phyloP scores from a whole-genome alignment of 2,888 invertebrate genomes.

The Antitype chi region DNA sequence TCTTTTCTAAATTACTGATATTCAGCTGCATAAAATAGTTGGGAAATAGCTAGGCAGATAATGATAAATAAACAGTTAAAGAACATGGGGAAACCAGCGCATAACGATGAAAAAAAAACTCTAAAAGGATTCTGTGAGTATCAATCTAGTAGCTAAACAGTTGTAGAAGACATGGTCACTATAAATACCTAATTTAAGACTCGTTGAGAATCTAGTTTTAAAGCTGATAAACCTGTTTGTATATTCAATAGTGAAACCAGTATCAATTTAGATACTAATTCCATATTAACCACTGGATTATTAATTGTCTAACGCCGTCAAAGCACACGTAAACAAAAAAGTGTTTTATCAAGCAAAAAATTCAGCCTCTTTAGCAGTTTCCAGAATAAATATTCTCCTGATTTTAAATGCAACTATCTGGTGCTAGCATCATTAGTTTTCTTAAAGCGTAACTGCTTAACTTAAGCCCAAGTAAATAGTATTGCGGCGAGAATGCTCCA shows the following conservation, averaged over 20 bases:
- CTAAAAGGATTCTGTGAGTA: background rate
- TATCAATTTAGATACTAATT: constrained; percentile 10
- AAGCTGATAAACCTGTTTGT: constrained; percentile 30
- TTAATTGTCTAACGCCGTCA: background rate
- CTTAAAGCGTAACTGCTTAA: constrained; percentile 74
- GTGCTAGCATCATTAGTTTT: constrained; percentile 70
- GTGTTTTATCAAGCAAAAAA: constrained; percentile 4
- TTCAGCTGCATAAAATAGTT: too few species aligned
- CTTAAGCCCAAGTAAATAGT: constrained; percentile 79
- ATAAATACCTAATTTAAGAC: constrained; percentile 15
- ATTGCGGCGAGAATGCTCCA: constrained; percentile 80
- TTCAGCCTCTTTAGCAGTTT: constrained; percentile 29
- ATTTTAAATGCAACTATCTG: constrained; percentile 65
- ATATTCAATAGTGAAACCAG: constrained; percentile 26
- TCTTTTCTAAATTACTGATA: too few species aligned
- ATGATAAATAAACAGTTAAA: background rate
- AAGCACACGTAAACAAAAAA: constrained; percentile 26
- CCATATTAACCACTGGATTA: background rate
- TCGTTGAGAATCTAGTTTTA: constrained; percentile 19
- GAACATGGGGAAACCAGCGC: too few species aligned
- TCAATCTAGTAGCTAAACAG: background rate
- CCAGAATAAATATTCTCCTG: constrained; percentile 38
- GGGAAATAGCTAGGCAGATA: background rate
- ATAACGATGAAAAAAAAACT: background rate
- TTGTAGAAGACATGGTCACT: background rate